A percentile compares a stretch with the other conserved stretches of the same genome.
Conservation (phyloP, 2,888 invertebrate genomes). For the Drosophila nr. perissopoda region DNA sequence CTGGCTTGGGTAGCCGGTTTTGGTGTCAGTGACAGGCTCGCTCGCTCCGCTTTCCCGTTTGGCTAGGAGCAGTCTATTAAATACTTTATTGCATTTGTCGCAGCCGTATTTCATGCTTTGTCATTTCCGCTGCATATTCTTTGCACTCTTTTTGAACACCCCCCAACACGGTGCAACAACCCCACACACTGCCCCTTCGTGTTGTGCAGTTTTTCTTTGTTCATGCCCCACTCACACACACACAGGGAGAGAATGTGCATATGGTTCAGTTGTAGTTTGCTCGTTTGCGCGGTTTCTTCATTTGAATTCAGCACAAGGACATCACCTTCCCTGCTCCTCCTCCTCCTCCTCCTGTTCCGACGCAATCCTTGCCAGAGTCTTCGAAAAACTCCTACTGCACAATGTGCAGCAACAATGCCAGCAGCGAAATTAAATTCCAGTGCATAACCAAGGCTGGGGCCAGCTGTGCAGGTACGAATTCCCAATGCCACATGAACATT, state of each 20-base stretch:
- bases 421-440: constrained; percentile 81
- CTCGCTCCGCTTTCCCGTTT: constrained; percentile 34
- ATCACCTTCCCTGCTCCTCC: constrained; percentile 28
- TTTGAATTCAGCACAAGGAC: constrained; percentile 79
- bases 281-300: constrained; percentile 72
- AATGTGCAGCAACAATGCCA: constrained; percentile 70
- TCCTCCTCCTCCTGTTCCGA: not conserved
- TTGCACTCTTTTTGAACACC: constrained; percentile 49
- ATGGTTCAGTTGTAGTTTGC: constrained; percentile 57
- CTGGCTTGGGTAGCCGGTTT: constrained; percentile 17
- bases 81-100: constrained; percentile 84
- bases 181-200: constrained; percentile 5
- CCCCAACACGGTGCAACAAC: not conserved
- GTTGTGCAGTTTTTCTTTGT: constrained; percentile 45
- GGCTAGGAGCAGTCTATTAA: constrained; percentile 82
- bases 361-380: constrained; percentile 5
- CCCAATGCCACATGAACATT: constrained; percentile 66
- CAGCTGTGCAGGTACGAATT: constrained; percentile 50
- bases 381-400: constrained; percentile 37
- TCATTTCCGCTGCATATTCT: constrained; percentile 79
- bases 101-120: constrained; percentile 80
- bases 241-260: constrained; percentile 58
- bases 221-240: constrained; percentile 10
- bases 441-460: constrained; percentile 70
- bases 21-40: constrained; percentile 74